Evolutionary conservation across 2,888 invertebrate species (phyloP).

Genomic region (Mimumesa dahlbomi): DNA sequence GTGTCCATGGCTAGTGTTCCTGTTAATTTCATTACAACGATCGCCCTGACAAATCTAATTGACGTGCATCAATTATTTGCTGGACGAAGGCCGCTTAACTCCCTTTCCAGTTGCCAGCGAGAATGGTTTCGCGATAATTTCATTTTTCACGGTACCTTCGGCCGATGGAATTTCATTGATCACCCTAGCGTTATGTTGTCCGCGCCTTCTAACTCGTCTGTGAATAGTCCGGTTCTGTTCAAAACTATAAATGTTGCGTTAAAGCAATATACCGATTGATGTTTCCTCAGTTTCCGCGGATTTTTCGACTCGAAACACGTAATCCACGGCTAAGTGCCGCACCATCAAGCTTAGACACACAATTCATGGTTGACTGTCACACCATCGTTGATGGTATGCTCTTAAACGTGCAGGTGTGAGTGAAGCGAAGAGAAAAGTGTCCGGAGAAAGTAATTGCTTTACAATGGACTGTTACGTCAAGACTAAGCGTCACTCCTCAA

Average conservation of each 20-base stretch:
- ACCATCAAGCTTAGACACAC: too few relatives aligned
- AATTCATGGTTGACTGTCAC: too few relatives aligned
- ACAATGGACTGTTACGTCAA: too few relatives aligned
- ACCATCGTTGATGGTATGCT: too few relatives aligned
- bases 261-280: too few relatives aligned
- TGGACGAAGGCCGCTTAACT: constrained; percentile 66
- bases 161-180: constrained; percentile 40
- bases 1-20: constrained; percentile 52
- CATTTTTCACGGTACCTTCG: constrained; percentile 57
- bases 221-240: not conserved
- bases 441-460: too few relatives aligned
- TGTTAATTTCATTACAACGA: constrained; percentile 72
- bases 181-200: constrained; percentile 26
- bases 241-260: not conserved
- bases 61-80: constrained; percentile 75
- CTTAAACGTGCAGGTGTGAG: too few relatives aligned
- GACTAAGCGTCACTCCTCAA: too few relatives aligned
- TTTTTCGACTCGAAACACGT: too few relatives aligned
- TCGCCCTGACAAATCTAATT: constrained; percentile 76
- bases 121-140: constrained; percentile 56
- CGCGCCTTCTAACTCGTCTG: constrained; percentile 19
- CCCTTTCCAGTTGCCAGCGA: constrained; percentile 51
- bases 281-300: too few relatives aligned
- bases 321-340: too few relatives aligned
- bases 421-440: too few relatives aligned